Evolutionary conservation across 2,113 vertebrate species (phyloP), one percentile per base, ranked within the genome.

Genomic region (Bungarus multicinctus): DNA sequence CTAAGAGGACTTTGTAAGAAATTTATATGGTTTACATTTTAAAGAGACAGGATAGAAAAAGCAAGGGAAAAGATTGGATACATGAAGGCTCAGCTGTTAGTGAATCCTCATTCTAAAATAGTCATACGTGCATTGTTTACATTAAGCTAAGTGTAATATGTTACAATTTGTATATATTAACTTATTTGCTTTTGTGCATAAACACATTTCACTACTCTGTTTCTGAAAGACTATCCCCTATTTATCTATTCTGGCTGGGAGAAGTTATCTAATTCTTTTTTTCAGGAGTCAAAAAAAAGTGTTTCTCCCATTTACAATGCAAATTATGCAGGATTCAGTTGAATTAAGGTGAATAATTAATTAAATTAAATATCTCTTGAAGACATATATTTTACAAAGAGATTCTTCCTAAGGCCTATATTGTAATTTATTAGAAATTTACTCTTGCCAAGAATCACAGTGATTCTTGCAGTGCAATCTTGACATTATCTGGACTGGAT

Each of bases 361-460:
- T 81, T 20, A 43, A 81, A 81, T 43, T 43, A 81, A 43, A 81
- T 18, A 22, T 43, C 74, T 81, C 34, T 81, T 39, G 34, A 81
- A 81, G 30, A 74, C 3, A 69, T 92, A 88, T 87, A 22, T 91
- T 94, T 54, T 89, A 23, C 90, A 92, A 94, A 86, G 2, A 50
- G 47, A 45, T 60, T 25, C 25, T 64, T 50, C 16, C 9, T 52
- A n/a, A 87, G 20, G 55, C 50, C 18, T 60, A 20, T n/a, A 87
- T n/a, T 93, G 43, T 86, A 93, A 60, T 45, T 87, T 30, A 69
- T 34, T 43, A 53, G 23, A 69, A 64, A 87, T 50, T 43, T 64
- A n/a, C 20, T 64, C 87, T 81, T 81, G 69, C 81, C 3, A 85
- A 81, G 64, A 69, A 27, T 47, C 25, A 27, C 16, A n/a, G 34